phyloP scores from a whole-genome alignment of 1,140 invertebrate genomes.

The Sipha flava region DNA sequence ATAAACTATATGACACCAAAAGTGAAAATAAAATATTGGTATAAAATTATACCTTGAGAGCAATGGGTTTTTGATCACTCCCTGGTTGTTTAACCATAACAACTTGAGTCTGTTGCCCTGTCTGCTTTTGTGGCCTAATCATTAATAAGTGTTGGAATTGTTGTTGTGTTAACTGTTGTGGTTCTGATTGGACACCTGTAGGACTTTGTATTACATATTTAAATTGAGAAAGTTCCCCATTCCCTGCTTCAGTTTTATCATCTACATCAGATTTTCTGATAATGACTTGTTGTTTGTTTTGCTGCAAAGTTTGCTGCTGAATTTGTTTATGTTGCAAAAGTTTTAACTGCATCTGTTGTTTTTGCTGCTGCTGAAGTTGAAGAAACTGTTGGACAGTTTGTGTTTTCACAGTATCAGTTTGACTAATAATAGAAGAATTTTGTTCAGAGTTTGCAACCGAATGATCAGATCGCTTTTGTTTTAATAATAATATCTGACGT shows the following conservation, averaged over 20 bases:
- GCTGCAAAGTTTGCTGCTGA: conserved; percentile 10
- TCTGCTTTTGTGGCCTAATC: conserved; percentile 37
- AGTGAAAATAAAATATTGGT: too few species aligned
- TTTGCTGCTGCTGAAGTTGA: conserved; percentile 34
- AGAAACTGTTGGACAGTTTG: conserved; percentile 28
- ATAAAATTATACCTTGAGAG: background rate
- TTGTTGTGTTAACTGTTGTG: conserved; percentile 39
- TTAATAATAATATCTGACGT: conserved; percentile 17
- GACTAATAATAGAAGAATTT: background rate
- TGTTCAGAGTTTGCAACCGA: background rate
- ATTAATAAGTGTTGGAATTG: conserved; percentile 38
- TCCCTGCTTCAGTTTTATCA: background rate
- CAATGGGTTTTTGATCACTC: conserved; percentile 22
- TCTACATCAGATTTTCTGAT: conserved; percentile 21
- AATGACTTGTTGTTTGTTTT: conserved; percentile 35
- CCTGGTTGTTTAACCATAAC: conserved; percentile 23
- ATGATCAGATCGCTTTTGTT: conserved; percentile 11
- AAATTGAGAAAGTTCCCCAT: background rate
- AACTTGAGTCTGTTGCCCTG: conserved; percentile 34
- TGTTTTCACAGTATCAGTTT: background rate
- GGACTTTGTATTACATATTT: conserved; percentile 10
- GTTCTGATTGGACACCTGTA: background rate
- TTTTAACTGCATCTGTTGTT: conserved; percentile 7
- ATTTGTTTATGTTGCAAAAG: conserved; percentile 1
- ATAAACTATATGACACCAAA: too few species aligned